Conservation (phyloP, 1,140 invertebrate species). For the Drosophila malerkotliana region DNA sequence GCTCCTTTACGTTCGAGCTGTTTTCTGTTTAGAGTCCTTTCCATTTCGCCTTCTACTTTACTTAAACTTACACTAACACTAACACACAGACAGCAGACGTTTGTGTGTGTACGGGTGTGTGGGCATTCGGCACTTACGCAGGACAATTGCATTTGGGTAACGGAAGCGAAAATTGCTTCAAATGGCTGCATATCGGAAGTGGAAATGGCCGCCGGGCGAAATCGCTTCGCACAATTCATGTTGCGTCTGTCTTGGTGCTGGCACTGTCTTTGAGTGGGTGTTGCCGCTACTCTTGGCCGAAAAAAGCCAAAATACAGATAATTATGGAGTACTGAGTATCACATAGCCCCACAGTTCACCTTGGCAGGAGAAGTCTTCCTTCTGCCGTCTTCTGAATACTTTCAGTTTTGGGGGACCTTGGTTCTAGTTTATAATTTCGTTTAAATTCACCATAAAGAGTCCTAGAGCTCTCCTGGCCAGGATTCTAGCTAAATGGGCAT, state of each 20-base stretch:
- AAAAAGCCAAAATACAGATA: too few species aligned
- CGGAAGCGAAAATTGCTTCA: slow-evolving; percentile 68
- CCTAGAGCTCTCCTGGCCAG: not conserved
- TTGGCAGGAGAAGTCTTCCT: too few species aligned
- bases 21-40: slow-evolving; percentile 16
- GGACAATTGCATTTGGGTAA: slow-evolving; percentile 67
- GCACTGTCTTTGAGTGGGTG: not conserved
- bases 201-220: slow-evolving; percentile 60
- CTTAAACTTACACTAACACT: slow-evolving; percentile 28
- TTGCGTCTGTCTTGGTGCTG: slow-evolving; percentile 10
- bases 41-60: slow-evolving; percentile 32
- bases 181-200: slow-evolving; percentile 66
- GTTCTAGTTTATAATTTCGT: too few species aligned
- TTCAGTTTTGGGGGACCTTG: too few species aligned
- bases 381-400: too few species aligned
- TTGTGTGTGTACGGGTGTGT: not conserved
- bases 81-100: not conserved
- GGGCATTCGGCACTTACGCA: slow-evolving; percentile 46
- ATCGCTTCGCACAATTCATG: slow-evolving; percentile 40
- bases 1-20: not conserved
- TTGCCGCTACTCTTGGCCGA: too few species aligned
- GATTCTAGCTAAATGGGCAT: slow-evolving; percentile 5
- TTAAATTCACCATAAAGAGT: too few species aligned
- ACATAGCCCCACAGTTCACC: too few species aligned
- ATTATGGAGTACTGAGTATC: too few species aligned